These are phyloP conservation scores for Hyperopisus bebe DNA, from an alignment of 2,113 vertebrate genomes.

Conservation along the genomic window DNA sequence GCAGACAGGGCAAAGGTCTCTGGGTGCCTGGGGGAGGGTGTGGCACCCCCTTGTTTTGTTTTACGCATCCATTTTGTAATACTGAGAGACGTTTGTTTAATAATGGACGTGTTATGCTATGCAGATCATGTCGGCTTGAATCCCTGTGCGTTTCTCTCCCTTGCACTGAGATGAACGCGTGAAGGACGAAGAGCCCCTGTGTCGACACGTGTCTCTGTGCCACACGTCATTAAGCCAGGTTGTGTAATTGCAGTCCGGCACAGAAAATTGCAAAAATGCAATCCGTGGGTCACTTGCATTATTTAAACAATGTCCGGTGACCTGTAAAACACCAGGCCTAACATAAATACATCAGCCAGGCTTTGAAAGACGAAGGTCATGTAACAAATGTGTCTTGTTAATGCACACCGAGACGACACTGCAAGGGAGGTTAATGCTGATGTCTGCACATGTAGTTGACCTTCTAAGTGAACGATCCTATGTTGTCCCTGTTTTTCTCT, in stretches of 20 bases:
- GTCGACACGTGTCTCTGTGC: background rate
- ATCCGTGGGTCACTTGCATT: conserved; percentile 26
- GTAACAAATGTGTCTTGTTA: conserved; percentile 38
- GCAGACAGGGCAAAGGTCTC: background rate
- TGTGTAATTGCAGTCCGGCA: conserved; percentile 35
- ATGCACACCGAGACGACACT: conserved; percentile 25
- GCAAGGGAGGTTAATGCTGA: conserved; percentile 27
- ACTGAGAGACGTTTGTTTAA: conserved; percentile 16
- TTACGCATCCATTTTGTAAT: background rate
- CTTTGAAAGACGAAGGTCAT: conserved; percentile 20
- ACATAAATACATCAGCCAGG: conserved; percentile 30
- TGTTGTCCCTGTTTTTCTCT: background rate
- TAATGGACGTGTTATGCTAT: conserved; percentile 22
- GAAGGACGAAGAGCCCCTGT: conserved; percentile 3
- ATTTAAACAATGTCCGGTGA: conserved; percentile 32
- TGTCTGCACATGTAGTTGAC: conserved; percentile 35
- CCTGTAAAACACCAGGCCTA: conserved; percentile 30
- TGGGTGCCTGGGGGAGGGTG: background rate
- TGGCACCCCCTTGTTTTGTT: background rate
- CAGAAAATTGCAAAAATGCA: conserved; percentile 29
- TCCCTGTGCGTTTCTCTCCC: conserved; percentile 20
- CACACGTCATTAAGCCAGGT: conserved; percentile 27
- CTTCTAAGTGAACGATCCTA: conserved; percentile 27
- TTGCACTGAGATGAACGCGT: conserved; percentile 41
- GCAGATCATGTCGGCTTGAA: conserved; percentile 24